Conservation (phyloP, 2,113 vertebrate genomes). For the Acanthisitta chloris region DNA sequence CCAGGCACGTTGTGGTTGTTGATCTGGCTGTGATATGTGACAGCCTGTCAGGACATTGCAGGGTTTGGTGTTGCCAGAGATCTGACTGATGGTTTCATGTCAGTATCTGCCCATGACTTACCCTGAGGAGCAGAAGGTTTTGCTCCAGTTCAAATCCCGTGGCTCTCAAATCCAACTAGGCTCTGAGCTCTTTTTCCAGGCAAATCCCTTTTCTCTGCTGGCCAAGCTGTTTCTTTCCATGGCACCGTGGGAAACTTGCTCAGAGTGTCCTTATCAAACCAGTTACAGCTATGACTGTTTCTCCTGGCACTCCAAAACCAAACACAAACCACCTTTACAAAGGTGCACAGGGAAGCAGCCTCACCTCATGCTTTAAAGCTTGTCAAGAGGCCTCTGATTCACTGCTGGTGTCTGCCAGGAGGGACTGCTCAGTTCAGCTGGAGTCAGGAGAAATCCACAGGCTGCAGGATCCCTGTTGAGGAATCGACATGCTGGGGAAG, state of each 20-base stretch:
- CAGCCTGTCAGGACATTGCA: rapidly evolving
- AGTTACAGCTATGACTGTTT: not conserved
- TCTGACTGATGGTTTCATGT: not conserved
- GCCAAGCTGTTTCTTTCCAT: not conserved
- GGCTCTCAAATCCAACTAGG: not conserved
- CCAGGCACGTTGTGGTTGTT: rapidly evolving
- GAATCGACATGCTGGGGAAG: not conserved
- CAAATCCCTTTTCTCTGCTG: not conserved
- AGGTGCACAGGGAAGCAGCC: not conserved
- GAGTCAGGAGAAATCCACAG: not conserved
- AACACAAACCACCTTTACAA: not conserved
- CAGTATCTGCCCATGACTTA: rapidly evolving
- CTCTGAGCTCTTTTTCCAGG: not conserved
- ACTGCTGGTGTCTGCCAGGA: not conserved
- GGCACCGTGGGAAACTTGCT: not conserved
- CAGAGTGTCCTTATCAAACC: not conserved
- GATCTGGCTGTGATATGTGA: rapidly evolving
- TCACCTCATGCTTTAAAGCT: not conserved
- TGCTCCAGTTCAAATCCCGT: rapidly evolving
- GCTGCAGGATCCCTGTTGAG: not conserved
- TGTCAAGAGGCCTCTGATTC: constrained; percentile 13
- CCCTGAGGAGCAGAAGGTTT: not conserved
- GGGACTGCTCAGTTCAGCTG: not conserved
- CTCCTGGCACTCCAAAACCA: not conserved
- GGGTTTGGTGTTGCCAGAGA: not conserved